These are phyloP conservation scores for Rhabdomys pumilio DNA, from an alignment of 2,797 vertebrate species.

Conservation along the genomic window DNA sequence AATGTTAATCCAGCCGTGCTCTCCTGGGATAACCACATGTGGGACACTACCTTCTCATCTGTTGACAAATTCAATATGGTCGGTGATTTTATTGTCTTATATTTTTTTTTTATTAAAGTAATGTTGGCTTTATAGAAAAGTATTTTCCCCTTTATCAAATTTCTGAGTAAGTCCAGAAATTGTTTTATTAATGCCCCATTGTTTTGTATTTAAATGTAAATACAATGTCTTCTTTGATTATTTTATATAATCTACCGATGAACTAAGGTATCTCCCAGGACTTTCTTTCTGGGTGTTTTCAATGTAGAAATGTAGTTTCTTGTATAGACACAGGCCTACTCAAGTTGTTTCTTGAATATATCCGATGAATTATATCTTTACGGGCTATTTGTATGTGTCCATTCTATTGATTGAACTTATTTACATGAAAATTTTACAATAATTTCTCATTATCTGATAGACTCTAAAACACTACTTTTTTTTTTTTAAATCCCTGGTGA, in stretches of 20 bases:
- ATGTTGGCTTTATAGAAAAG: neutral
- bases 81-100: conserved; percentile 24
- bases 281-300: conserved; percentile 39
- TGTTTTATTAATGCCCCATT: neutral
- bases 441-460: neutral
- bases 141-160: neutral
- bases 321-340: neutral
- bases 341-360: neutral
- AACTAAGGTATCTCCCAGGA: neutral
- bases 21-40: neutral
- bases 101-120: neutral
- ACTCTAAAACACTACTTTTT: neutral
- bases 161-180: neutral
- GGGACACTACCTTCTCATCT: neutral
- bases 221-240: neutral
- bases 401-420: conserved; percentile 16
- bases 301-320: conserved; percentile 49
- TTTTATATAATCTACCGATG: neutral
- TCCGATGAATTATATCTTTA: neutral
- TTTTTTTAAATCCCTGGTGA: neutral
- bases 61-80: neutral
- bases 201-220: neutral
- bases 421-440: neutral
- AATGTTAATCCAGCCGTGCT: neutral
- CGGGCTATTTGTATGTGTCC: neutral